Conservation (phyloP, 2,888 invertebrate genomes). For the Caenorhabditis plicata region DNA sequence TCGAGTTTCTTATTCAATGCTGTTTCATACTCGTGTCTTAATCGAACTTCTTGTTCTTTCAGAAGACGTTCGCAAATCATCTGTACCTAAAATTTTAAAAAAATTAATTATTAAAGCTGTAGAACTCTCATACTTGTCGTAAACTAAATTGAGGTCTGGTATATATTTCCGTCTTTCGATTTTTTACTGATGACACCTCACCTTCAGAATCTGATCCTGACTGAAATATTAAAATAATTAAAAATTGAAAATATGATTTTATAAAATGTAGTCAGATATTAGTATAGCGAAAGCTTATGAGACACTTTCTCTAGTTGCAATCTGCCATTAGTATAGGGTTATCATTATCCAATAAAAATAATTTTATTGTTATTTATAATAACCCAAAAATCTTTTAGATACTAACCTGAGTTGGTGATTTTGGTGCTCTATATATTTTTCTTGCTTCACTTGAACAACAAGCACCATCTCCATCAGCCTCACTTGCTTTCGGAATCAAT, state of each 20-base stretch:
- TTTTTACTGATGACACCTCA: conserved; percentile 23
- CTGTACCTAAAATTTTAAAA: too few relatives aligned
- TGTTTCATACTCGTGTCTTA: conserved; percentile 90
- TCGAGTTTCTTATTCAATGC: conserved; percentile 89
- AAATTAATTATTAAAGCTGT: neutral
- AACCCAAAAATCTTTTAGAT: neutral
- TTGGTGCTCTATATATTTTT: conserved; percentile 20
- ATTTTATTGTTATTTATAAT: neutral
- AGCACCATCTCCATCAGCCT: neutral
- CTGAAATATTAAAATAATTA: conserved; percentile 34
- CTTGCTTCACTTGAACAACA: conserved; percentile 14
- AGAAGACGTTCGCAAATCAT: conserved; percentile 96
- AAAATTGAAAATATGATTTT: neutral
- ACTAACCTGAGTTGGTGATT: conserved; percentile 20
- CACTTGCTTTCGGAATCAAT: conserved; percentile 6
- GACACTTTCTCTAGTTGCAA: neutral
- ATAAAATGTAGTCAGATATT: conserved; percentile 16
- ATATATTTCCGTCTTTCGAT: conserved; percentile 13
- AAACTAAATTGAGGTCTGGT: conserved; percentile 55
- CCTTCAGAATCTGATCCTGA: conserved; percentile 61
- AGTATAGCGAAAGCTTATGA: conserved; percentile 3
- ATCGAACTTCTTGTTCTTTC: conserved; percentile 88
- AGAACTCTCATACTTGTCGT: too few relatives aligned
- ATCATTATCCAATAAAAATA: neutral
- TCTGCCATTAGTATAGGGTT: conserved; percentile 3